A percentile compares a stretch with the other conserved stretches of the same genome.
Conservation (phyloP, 2,888 invertebrate species). For the Ellobium chinense region DNA sequence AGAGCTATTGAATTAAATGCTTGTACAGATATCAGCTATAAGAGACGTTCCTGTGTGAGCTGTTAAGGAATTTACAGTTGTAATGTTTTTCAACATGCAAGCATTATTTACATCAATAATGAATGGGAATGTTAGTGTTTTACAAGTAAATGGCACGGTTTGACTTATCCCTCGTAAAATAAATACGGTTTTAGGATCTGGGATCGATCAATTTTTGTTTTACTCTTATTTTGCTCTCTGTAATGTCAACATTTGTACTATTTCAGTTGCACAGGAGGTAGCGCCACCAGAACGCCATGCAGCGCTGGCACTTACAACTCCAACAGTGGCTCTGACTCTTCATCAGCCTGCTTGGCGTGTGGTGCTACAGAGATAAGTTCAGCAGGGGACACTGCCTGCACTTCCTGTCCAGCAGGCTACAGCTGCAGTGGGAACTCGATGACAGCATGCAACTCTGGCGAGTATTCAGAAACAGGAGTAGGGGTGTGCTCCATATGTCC, state of each 20-base stretch:
- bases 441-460: constrained; percentile 58
- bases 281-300: constrained; percentile 53
- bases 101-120: too few relatives aligned
- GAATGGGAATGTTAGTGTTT: too few relatives aligned
- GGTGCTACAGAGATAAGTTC: constrained; percentile 55
- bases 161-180: too few relatives aligned
- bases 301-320: constrained; percentile 59
- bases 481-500: constrained; percentile 69
- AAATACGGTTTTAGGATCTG: too few relatives aligned
- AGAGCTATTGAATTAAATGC: too few relatives aligned
- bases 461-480: constrained; percentile 65
- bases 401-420: constrained; percentile 69
- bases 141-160: too few relatives aligned
- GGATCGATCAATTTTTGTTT: too few relatives aligned
- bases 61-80: too few relatives aligned
- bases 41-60: too few relatives aligned
- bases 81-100: too few relatives aligned
- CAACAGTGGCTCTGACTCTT: constrained; percentile 44
- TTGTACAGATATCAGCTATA: too few relatives aligned
- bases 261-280: constrained; percentile 62
- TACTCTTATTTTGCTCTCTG: neutral
- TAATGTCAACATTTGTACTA: neutral
- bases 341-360: constrained; percentile 56
- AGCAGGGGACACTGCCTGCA: constrained; percentile 61
- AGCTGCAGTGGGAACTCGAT: constrained; percentile 56